A percentile compares a stretch with the other conserved stretches of the same genome.
Conservation (phyloP, 2,888 invertebrate species). For the Pseudococcus viburni region DNA sequence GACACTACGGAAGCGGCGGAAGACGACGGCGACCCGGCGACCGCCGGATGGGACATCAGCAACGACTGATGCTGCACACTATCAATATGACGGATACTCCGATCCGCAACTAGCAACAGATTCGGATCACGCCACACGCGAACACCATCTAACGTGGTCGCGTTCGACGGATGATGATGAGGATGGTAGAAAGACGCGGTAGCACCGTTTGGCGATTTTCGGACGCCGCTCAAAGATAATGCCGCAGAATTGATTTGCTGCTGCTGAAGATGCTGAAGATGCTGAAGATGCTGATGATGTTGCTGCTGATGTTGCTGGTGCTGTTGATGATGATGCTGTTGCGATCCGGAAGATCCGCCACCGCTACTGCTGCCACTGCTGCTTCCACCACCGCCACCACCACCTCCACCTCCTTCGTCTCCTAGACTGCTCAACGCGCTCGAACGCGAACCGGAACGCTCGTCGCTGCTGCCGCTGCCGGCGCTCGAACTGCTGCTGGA, state of each 20-base stretch:
- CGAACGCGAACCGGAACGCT: slow-evolving; percentile 82
- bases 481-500: slow-evolving; percentile 76
- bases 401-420: slow-evolving; percentile 71
- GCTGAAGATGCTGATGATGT: neutral
- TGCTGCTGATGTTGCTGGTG: slow-evolving; percentile 72
- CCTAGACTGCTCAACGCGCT: slow-evolving; percentile 84
- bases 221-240: too few relatives aligned
- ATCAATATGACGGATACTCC: slow-evolving; percentile 76
- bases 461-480: slow-evolving; percentile 78
- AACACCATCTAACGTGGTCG: slow-evolving; percentile 65
- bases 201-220: slow-evolving; percentile 8
- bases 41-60: slow-evolving; percentile 72
- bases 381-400: slow-evolving; percentile 71
- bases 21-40: slow-evolving; percentile 63
- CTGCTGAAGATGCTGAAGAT: slow-evolving; percentile 69
- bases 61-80: slow-evolving; percentile 77
- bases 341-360: slow-evolving; percentile 72
- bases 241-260: neutral
- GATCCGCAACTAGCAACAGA: slow-evolving; percentile 73
- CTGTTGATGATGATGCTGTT: slow-evolving; percentile 72
- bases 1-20: slow-evolving; percentile 69
- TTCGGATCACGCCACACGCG: slow-evolving; percentile 76
- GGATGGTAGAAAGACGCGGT: neutral
- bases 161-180: slow-evolving; percentile 7
- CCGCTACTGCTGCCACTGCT: too few relatives aligned